phyloP scores from a whole-genome alignment of 2,797 vertebrate genomes.

The Pagetopsis macropterus region DNA sequence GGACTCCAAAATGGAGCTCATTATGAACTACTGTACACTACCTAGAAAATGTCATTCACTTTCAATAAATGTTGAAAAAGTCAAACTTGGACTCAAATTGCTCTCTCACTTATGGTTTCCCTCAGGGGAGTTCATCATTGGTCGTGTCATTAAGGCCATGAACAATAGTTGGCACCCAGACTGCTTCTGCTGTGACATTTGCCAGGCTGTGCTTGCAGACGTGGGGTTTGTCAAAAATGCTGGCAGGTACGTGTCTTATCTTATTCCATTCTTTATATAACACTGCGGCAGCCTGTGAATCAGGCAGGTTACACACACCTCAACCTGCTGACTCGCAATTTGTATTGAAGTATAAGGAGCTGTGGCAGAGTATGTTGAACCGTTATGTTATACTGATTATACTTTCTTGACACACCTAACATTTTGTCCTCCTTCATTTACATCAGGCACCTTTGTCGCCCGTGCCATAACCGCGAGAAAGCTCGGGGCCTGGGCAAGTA shows the following conservation, averaged over 20 bases:
- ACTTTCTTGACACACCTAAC: conserved; percentile 2
- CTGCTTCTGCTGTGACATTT: conserved; percentile 98
- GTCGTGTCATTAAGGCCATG: conserved; percentile 99
- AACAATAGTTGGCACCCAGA: conserved; percentile 99
- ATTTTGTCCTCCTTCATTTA: conserved; percentile 6
- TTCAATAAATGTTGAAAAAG: conserved; percentile 25
- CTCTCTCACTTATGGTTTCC: conserved; percentile 44
- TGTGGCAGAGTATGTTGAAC: conserved; percentile 32
- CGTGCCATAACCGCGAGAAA: conserved; percentile 96
- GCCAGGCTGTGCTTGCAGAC: conserved; percentile 93
- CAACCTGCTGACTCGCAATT: conserved; percentile 35
- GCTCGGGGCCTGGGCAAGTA: conserved; percentile 94
- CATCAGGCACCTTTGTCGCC: conserved; percentile 93
- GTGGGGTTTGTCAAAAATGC: conserved; percentile 99
- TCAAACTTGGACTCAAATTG: conserved; percentile 32
- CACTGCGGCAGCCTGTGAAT: conserved; percentile 40
- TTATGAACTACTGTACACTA: conserved; percentile 14
- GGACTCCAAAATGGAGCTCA: conserved; percentile 2
- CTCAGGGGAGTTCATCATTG: conserved; percentile 97
- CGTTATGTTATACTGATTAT: neutral
- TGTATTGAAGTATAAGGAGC: conserved; percentile 39
- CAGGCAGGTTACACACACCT: conserved; percentile 30
- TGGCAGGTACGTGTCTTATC: conserved; percentile 88
- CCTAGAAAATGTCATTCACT: conserved; percentile 12
- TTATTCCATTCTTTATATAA: conserved; percentile 49